Base-by-base conservation (phyloP, 1,140 invertebrate species). In the Eubasilissa regina region DNA sequence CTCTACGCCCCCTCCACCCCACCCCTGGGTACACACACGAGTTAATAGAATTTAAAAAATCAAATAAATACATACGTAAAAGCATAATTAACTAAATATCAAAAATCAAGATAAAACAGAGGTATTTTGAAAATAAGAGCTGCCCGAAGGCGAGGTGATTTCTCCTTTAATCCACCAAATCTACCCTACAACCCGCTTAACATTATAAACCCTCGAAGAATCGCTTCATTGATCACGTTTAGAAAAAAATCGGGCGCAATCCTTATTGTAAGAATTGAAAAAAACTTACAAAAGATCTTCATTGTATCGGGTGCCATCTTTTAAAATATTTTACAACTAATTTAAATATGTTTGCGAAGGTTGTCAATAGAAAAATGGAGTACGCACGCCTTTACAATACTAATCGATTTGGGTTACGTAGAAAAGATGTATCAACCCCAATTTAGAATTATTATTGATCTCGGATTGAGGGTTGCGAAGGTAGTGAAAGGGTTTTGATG, bases 321-420 rank as follows among this genome's bases (percentile, higher is more conserved):
- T 43, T 44, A 43, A 13, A 64, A 21, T 25, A 25, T 64, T 64
- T 17, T 21, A 11, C 60, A 64, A 64, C 60, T 64, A 64, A 64
- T 64, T 64, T 64, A 64, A 64, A 64, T 64, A 64, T 58, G 17
- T 58, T 35, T 35, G 25, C 25, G 25, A 35, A 51, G n/a, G 48
- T 15, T 51, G 11, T 64, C 19, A 64, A 64, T 64, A 19, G 64
- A n/a, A 72, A 68, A 78, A 73, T 62, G 15, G 68, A 10, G 17
- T 13, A 64, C 78, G 78, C 78, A 80, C 78, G 78, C 78, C 78
- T 25, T 68, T 55, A 80, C 64, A 80, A 75, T 80, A 68, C 78
- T 80, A 80, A 80, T 80, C 78, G 78, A 80, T 80, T 80, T 68
- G 15, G 43, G 77, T 48, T 72, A 19, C 21, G 55, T 64, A 13